phyloP scores from a whole-genome alignment of 2,888 invertebrate species.

The Phaonia tiefii region DNA sequence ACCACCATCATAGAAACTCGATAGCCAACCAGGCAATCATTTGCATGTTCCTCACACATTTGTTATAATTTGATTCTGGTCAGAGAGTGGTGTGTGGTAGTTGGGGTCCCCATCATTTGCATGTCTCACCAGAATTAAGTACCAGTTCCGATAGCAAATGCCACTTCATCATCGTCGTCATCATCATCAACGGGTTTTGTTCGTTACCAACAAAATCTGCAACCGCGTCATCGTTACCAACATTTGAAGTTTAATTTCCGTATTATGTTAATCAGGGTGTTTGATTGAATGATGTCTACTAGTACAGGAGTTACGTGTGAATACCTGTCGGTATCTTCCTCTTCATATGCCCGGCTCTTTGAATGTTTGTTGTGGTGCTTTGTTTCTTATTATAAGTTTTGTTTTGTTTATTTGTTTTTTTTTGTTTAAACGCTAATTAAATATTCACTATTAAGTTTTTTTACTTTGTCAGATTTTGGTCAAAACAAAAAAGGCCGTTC shows the following conservation, averaged over 20 bases:
- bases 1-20: neutral
- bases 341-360: constrained; percentile 45
- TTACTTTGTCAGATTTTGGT: constrained; percentile 33
- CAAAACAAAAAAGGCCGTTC: constrained; percentile 60
- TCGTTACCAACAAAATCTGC: neutral
- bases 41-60: constrained; percentile 37
- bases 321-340: neutral
- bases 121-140: constrained; percentile 39
- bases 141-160: neutral
- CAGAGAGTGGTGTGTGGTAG: neutral
- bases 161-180: constrained; percentile 20
- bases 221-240: neutral
- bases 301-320: neutral
- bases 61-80: constrained; percentile 17
- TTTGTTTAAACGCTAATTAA: constrained; percentile 29
- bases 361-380: neutral
- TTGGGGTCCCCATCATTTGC: constrained; percentile 28
- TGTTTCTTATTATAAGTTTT: constrained; percentile 1
- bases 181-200: constrained; percentile 9
- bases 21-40: neutral
- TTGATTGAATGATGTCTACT: neutral
- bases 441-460: constrained; percentile 50
- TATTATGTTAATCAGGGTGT: constrained; percentile 6
- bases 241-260: constrained; percentile 19
- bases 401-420: constrained; percentile 28